Conservation (phyloP, 2,113 vertebrate genomes). For the Geococcyx californianus region DNA sequence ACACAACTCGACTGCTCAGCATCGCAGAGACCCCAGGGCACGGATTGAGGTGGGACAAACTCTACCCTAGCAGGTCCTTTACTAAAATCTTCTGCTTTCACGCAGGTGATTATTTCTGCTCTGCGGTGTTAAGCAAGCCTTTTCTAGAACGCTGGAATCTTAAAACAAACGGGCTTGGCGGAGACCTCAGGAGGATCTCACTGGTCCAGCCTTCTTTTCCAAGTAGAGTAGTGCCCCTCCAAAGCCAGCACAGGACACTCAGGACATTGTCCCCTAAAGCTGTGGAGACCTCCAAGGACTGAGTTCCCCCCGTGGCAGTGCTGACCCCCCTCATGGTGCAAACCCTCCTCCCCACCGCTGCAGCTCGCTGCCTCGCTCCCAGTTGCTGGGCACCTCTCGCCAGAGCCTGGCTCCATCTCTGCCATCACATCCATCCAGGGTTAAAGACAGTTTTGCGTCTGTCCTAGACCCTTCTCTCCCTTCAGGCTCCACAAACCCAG, state of each 20-base stretch:
- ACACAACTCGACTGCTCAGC: not conserved
- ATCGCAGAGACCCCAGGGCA: not conserved
- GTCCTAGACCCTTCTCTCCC: not conserved
- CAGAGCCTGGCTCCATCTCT: not conserved
- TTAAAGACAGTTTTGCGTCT: not conserved
- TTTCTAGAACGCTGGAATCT: not conserved
- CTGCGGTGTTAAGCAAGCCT: not conserved
- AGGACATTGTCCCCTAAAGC: not conserved
- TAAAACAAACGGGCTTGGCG: not conserved
- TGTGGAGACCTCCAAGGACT: not conserved
- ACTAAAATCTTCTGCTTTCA: not conserved
- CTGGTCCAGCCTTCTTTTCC: not conserved
- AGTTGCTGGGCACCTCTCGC: not conserved
- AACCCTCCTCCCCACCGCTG: not conserved
- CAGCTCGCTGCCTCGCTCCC: rapidly evolving
- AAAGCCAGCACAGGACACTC: not conserved
- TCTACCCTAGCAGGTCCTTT: not conserved
- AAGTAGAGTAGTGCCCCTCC: not conserved
- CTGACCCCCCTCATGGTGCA: not conserved
- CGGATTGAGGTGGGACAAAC: not conserved
- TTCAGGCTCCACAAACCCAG: not conserved
- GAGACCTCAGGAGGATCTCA: not conserved
- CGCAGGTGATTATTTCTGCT: not conserved
- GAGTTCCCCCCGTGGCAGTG: not conserved
- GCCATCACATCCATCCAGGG: not conserved